These are phyloP conservation scores for Ophioderma brevispina DNA, from an alignment of 35 echinoderm and acorn worm genomes.

Conservation along the genomic window DNA sequence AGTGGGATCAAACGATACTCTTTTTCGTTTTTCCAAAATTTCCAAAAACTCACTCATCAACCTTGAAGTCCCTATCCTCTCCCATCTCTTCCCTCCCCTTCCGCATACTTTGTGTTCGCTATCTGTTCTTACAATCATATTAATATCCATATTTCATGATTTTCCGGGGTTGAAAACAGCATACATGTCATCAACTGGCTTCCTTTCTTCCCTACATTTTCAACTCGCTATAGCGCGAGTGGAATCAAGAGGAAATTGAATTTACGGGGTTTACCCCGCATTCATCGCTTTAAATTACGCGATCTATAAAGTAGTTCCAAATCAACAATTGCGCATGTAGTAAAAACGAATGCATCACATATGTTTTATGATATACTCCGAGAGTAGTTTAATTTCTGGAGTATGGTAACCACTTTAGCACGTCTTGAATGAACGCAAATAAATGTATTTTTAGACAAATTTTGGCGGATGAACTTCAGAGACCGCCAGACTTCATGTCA, in stretches of 20 bases:
- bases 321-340: neutral
- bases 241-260: slow-evolving; percentile 84
- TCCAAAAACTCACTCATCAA: slow-evolving; percentile 85
- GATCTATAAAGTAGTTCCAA: slow-evolving; percentile 45
- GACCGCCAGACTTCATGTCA: slow-evolving; percentile 64
- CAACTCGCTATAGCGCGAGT: slow-evolving; percentile 4
- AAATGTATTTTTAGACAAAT: neutral
- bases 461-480: slow-evolving; percentile 47
- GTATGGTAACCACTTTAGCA: neutral
- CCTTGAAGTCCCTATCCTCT: slow-evolving; percentile 80
- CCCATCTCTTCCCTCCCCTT: slow-evolving; percentile 89
- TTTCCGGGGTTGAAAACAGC: slow-evolving; percentile 20
- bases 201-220: slow-evolving; percentile 59
- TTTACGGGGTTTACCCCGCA: neutral
- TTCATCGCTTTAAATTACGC: slow-evolving; percentile 1
- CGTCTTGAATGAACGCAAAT: neutral
- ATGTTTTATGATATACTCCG: neutral
- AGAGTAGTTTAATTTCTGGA: neutral
- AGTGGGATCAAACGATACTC: neutral
- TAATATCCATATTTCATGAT: slow-evolving; percentile 61
- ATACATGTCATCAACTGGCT: slow-evolving; percentile 18
- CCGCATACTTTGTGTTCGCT: slow-evolving; percentile 7
- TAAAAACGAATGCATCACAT: neutral
- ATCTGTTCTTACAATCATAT: slow-evolving; percentile 28
- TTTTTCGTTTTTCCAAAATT: slow-evolving; percentile 10